These are phyloP conservation scores for Candidula unifasciata DNA, from an alignment of 2,888 invertebrate genomes.

Conservation along the genomic window DNA sequence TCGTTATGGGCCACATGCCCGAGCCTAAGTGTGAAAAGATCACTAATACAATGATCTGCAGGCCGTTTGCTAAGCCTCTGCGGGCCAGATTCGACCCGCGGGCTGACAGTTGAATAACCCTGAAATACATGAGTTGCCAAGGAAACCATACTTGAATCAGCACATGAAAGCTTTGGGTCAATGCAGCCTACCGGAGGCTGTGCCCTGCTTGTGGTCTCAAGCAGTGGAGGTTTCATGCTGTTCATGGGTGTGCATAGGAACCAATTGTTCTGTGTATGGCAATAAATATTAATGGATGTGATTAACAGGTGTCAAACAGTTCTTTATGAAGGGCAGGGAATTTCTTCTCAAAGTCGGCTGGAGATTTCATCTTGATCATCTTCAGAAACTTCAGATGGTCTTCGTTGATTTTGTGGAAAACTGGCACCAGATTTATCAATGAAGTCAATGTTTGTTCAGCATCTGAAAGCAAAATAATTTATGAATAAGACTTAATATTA, in stretches of 20 bases:
- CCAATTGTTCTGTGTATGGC: background rate
- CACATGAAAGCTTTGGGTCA: too few species aligned
- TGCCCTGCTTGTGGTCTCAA: too few species aligned
- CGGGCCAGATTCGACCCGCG: too few species aligned
- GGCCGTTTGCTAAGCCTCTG: too few species aligned
- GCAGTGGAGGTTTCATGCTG: too few species aligned
- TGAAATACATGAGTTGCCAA: too few species aligned
- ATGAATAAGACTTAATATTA: background rate
- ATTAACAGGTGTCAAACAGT: slow-evolving; percentile 59
- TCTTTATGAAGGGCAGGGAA: slow-evolving; percentile 75
- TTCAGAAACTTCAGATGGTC: slow-evolving; percentile 73
- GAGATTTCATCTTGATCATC: slow-evolving; percentile 73
- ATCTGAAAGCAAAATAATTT: slow-evolving; percentile 57
- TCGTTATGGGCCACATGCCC: too few species aligned
- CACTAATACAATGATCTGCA: too few species aligned
- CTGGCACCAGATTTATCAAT: slow-evolving; percentile 64
- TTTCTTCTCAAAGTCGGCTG: slow-evolving; percentile 60
- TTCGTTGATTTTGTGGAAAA: slow-evolving; percentile 70
- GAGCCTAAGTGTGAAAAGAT: too few species aligned
- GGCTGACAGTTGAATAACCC: too few species aligned
- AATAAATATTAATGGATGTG: background rate
- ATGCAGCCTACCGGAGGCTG: too few species aligned
- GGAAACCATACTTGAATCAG: too few species aligned
- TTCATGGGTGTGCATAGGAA: background rate
- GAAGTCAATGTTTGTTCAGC: slow-evolving; percentile 66